phyloP scores from a whole-genome alignment of 2,113 vertebrate genomes.

The Callionymus lyra region DNA sequence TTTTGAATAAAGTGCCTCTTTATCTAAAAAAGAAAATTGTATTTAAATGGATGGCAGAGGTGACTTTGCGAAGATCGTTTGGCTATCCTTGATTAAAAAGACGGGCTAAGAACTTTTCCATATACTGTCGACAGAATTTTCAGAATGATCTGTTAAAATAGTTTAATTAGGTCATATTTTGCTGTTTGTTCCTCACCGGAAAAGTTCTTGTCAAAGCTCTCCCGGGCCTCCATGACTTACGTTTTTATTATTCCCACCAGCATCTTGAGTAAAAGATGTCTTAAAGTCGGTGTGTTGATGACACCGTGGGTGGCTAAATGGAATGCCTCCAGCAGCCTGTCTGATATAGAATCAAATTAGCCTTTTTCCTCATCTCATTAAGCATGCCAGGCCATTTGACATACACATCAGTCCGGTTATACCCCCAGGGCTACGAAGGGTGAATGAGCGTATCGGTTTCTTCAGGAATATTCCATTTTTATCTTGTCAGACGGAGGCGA shows the following conservation, averaged over 20 bases:
- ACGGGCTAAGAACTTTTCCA: no score
- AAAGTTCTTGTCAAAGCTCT: no score
- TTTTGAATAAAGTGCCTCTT: no score
- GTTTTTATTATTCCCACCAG: conserved; percentile 6
- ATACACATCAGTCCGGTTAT: conserved; percentile 36
- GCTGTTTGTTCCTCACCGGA: no score
- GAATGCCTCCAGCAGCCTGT: conserved; percentile 36
- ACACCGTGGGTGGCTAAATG: conserved; percentile 36
- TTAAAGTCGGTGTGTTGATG: conserved; percentile 29
- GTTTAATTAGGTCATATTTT: no score
- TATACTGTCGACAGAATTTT: no score
- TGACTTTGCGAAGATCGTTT: no score
- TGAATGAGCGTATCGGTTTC: conserved; percentile 8
- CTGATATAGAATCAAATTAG: conserved; percentile 50
- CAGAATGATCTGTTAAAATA: no score
- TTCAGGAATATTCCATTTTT: conserved; percentile 9
- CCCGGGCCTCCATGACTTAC: not conserved
- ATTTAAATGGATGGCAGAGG: no score
- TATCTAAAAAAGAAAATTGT: no score
- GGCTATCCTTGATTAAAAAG: no score
- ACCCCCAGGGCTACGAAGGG: conserved; percentile 22
- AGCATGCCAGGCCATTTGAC: conserved; percentile 38
- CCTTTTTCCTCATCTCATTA: conserved; percentile 52
- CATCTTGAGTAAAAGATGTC: conserved; percentile 20
- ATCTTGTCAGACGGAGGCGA: conserved; percentile 5